Percentiles rank a stretch among this genome's conserved stretches.
Conservation (phyloP, 2,113 vertebrate species). For the Chamaea fasciata region DNA sequence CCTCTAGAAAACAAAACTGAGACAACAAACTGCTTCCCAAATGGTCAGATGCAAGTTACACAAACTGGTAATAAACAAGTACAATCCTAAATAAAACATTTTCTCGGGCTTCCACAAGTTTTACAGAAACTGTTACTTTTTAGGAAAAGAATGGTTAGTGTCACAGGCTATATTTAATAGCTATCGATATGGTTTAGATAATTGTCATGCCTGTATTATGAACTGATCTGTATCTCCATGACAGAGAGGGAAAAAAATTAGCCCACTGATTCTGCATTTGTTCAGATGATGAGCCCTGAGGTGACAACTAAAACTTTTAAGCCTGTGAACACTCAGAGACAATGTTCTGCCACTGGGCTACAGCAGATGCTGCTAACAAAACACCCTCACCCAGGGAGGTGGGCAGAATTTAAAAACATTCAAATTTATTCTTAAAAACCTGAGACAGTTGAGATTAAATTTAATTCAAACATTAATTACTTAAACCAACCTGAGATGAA, state of each 20-base stretch:
- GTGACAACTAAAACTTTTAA: neutral
- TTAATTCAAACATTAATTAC: neutral
- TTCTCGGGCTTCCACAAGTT: neutral
- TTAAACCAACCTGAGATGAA: neutral
- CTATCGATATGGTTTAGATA: neutral
- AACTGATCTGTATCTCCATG: neutral
- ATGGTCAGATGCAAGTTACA: neutral
- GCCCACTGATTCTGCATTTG: neutral
- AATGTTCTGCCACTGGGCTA: neutral
- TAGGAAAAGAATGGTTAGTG: neutral
- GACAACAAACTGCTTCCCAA: too few species aligned
- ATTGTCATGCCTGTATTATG: neutral
- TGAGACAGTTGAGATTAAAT: neutral
- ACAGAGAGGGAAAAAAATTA: neutral
- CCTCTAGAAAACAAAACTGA: neutral
- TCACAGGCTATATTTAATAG: neutral
- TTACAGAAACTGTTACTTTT: neutral
- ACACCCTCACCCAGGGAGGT: neutral
- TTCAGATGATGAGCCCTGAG: neutral
- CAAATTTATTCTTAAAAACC: neutral
- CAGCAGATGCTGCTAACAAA: neutral
- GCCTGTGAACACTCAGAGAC: neutral
- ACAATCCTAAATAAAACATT: neutral
- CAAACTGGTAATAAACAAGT: neutral
- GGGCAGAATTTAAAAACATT: neutral